These are phyloP conservation scores for Seriola dumerili DNA, from an alignment of 2,113 vertebrate genomes.

Conservation along the genomic window DNA sequence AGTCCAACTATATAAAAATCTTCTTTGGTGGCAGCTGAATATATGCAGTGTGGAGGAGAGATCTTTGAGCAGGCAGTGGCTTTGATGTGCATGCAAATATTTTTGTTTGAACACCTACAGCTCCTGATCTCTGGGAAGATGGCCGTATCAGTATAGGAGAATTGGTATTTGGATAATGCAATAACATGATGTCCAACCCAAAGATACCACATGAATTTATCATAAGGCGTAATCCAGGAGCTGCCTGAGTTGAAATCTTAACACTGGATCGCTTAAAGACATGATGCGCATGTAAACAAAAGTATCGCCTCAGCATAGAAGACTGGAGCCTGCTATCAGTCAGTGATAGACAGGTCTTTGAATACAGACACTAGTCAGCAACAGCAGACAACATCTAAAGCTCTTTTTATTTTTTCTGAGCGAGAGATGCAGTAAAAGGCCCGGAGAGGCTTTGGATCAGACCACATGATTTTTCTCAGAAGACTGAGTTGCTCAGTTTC, in stretches of 20 bases:
- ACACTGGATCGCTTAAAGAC: background rate
- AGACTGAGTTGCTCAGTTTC: too few species aligned
- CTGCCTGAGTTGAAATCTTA: background rate
- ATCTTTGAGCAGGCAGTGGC: constrained; percentile 2
- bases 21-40: background rate
- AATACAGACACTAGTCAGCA: constrained; percentile 14
- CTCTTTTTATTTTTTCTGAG: constrained; percentile 13
- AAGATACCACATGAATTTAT: constrained; percentile 10
- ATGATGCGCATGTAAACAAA: background rate
- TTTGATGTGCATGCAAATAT: constrained; percentile 20
- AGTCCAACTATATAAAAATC: background rate
- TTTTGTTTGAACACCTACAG: constrained; percentile 16
- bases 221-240: background rate
- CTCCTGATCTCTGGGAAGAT: background rate
- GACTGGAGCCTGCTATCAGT: constrained; percentile 3
- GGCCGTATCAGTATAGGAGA: background rate
- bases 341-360: constrained; percentile 26
- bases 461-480: too few species aligned
- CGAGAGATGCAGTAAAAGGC: constrained; percentile 7
- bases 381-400: background rate
- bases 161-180: background rate
- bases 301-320: background rate
- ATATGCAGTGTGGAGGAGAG: background rate
- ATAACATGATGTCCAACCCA: constrained; percentile 1
- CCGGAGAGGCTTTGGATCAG: background rate